These are phyloP conservation scores for Lasioglossum oenotherae DNA, from an alignment of 2,888 invertebrate genomes.

Conservation along the genomic window DNA sequence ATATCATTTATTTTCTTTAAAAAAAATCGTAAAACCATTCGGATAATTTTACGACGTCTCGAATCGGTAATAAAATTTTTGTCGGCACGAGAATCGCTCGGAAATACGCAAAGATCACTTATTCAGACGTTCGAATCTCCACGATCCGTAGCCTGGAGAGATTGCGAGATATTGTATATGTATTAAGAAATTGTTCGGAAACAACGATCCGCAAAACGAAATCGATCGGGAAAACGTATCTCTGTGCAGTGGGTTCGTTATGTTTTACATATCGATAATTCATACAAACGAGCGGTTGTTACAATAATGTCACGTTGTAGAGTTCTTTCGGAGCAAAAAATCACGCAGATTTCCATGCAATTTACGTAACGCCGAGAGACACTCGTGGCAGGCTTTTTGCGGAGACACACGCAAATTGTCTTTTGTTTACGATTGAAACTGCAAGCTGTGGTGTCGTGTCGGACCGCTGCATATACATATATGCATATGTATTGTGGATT, in stretches of 20 bases:
- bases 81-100: neutral
- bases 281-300: neutral
- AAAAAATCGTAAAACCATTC: neutral
- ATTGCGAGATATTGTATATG: neutral
- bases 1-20: neutral
- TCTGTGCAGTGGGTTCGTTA: neutral
- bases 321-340: neutral
- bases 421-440: neutral
- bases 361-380: neutral
- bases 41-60: neutral
- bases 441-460: neutral
- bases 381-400: constrained; percentile 2
- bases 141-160: neutral
- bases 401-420: neutral
- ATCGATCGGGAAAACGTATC: neutral
- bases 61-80: neutral
- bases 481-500: neutral
- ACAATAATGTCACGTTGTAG: neutral
- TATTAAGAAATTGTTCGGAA: neutral
- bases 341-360: neutral
- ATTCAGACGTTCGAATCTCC: neutral
- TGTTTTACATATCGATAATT: neutral
- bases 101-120: neutral
- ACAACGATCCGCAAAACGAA: neutral
- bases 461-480: neutral